These are phyloP conservation scores for Eupithecia vulgata DNA, from an alignment of 2,888 invertebrate genomes.

Conservation along the genomic window DNA sequence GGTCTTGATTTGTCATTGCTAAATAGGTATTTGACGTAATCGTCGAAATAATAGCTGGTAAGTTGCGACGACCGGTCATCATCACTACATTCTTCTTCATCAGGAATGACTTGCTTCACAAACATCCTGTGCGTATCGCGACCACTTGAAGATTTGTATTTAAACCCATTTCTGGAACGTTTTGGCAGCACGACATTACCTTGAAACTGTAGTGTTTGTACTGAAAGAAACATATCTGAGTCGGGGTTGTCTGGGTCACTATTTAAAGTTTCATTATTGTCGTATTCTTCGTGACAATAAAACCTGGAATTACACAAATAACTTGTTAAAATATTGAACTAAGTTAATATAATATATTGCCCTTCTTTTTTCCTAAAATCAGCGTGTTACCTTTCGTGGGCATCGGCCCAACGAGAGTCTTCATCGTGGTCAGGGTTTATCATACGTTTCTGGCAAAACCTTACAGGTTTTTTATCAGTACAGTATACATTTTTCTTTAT, in stretches of 20 bases:
- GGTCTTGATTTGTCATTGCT: conserved; percentile 66
- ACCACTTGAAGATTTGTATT: conserved; percentile 64
- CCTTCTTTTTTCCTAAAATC: background rate
- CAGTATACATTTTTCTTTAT: conserved; percentile 40
- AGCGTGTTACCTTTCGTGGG: conserved; percentile 55
- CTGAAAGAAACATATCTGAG: conserved; percentile 66
- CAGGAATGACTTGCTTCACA: conserved; percentile 67
- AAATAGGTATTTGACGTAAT: conserved; percentile 72
- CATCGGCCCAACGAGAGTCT: conserved; percentile 67
- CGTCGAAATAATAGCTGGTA: conserved; percentile 69
- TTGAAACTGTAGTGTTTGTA: conserved; percentile 74
- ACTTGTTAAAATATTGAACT: background rate
- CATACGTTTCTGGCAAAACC: conserved; percentile 74
- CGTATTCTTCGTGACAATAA: conserved; percentile 53
- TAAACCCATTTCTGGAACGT: conserved; percentile 68
- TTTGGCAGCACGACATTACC: conserved; percentile 62
- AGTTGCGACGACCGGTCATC: conserved; percentile 65
- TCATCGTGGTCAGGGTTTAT: conserved; percentile 74
- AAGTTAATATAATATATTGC: background rate
- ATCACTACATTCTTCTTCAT: conserved; percentile 54
- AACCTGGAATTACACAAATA: conserved; percentile 54
- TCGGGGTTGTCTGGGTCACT: conserved; percentile 46
- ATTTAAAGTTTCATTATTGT: conserved; percentile 43
- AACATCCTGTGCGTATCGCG: conserved; percentile 73
- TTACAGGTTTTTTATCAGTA: conserved; percentile 56